Conservation (phyloP, 2,888 invertebrate species). For the Gymnoscelis rufifasciata region DNA sequence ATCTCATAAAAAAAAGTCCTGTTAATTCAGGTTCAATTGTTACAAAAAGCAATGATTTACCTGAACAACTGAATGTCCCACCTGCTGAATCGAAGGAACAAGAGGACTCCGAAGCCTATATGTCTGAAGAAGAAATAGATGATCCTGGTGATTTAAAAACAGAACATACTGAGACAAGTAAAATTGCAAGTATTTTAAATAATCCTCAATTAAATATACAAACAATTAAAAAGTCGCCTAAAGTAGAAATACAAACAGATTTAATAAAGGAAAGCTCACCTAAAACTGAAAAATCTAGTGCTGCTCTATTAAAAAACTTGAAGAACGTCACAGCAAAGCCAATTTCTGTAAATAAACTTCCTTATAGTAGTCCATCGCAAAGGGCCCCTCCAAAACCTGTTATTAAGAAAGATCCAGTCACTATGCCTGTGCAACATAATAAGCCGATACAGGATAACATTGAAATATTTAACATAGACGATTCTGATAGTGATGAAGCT, state of each 20-base stretch:
- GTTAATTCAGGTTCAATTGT: slow-evolving; percentile 6
- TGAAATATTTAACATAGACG: slow-evolving; percentile 67
- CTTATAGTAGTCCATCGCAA: slow-evolving; percentile 19
- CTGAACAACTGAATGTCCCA: slow-evolving; percentile 2
- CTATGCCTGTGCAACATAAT: slow-evolving; percentile 28
- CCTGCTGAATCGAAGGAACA: slow-evolving; percentile 2
- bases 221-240: slow-evolving; percentile 24
- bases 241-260: slow-evolving; percentile 17
- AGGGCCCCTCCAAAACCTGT: slow-evolving; percentile 25
- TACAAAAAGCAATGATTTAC: not conserved
- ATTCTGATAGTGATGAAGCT: slow-evolving; percentile 62
- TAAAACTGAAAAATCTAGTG: slow-evolving; percentile 34
- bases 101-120: slow-evolving; percentile 1
- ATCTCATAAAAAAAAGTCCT: slow-evolving; percentile 9
- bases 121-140: slow-evolving; percentile 21
- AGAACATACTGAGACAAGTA: slow-evolving; percentile 4
- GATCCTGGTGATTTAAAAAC: slow-evolving; percentile 24
- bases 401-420: slow-evolving; percentile 25
- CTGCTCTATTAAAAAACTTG: slow-evolving; percentile 49
- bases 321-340: slow-evolving; percentile 55
- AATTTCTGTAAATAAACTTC: slow-evolving; percentile 21
- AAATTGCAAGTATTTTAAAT: slow-evolving; percentile 23
- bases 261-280: slow-evolving; percentile 16
- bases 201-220: slow-evolving; percentile 20
- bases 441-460: slow-evolving; percentile 45